A percentile compares a stretch with the other conserved stretches of the same genome.
Evolutionary conservation across 2,888 invertebrate species (phyloP).

Genomic region (Neria commutata): DNA sequence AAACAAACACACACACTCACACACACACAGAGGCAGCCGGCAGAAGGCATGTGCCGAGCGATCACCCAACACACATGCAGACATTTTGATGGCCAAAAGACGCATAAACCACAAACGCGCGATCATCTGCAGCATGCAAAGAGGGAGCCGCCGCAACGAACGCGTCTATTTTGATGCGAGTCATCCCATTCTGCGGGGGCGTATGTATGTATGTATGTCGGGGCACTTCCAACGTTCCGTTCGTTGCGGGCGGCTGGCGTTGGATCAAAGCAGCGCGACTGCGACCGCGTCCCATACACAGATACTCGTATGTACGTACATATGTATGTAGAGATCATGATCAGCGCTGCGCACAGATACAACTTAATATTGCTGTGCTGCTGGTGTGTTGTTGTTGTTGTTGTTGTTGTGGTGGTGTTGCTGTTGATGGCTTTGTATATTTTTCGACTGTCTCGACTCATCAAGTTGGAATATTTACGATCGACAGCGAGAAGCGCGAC

Average conservation of each 20-base stretch:
- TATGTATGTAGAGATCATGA: too few relatives aligned
- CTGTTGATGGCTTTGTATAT: too few relatives aligned
- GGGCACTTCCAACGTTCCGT: background rate
- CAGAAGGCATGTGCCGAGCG: background rate
- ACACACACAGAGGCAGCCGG: background rate
- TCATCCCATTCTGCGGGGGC: slow-evolving; percentile 1
- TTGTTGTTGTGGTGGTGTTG: too few relatives aligned
- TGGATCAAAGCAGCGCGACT: too few relatives aligned
- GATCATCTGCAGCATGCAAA: background rate
- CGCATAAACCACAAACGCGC: background rate
- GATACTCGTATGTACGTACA: too few relatives aligned
- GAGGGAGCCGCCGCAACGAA: background rate
- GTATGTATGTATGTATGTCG: background rate
- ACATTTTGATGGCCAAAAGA: background rate
- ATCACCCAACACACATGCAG: background rate
- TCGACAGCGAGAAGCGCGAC: background rate
- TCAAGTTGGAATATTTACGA: background rate
- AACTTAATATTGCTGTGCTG: background rate
- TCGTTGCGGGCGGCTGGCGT: background rate
- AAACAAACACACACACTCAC: background rate
- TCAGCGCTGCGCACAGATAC: background rate
- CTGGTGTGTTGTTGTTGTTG: too few relatives aligned
- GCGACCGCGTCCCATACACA: too few relatives aligned
- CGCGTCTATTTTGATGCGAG: background rate
- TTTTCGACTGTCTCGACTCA: background rate